phyloP scores from a whole-genome alignment of 2,888 invertebrate genomes.

The Busseola fusca region DNA sequence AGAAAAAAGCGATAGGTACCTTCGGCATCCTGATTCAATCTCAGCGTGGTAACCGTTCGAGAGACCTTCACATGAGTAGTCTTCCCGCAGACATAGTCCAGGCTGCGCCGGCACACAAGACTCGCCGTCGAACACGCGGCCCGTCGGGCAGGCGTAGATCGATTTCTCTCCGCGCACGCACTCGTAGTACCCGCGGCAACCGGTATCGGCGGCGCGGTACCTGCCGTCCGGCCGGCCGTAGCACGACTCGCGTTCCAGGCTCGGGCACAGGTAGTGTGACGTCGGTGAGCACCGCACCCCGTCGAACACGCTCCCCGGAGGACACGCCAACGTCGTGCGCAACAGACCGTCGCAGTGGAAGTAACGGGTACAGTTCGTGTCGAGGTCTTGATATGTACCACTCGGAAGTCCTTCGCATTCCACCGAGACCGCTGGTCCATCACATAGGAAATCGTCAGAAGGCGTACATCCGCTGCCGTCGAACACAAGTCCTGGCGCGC shows the following conservation, averaged over 20 bases:
- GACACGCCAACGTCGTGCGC: constrained; percentile 81
- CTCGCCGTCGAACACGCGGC: constrained; percentile 88
- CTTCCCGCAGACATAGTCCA: constrained; percentile 77
- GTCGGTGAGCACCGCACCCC: constrained; percentile 81
- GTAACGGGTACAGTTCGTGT: constrained; percentile 87
- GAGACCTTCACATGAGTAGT: constrained; percentile 85
- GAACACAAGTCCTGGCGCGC: constrained; percentile 83
- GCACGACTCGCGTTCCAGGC: constrained; percentile 86
- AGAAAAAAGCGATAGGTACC: constrained; percentile 64
- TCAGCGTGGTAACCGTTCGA: constrained; percentile 89
- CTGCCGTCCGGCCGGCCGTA: constrained; percentile 87
- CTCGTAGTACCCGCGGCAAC: constrained; percentile 90
- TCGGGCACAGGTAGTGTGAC: constrained; percentile 82
- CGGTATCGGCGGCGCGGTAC: constrained; percentile 84
- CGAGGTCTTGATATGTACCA: constrained; percentile 88
- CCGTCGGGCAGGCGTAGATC: constrained; percentile 88
- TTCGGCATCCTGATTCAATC: constrained; percentile 86
- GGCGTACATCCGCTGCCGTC: constrained; percentile 85
- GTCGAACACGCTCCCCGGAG: constrained; percentile 80
- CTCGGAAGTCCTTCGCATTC: constrained; percentile 86
- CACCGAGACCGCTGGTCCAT: constrained; percentile 79
- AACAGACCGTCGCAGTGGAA: constrained; percentile 84
- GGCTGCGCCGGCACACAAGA: constrained; percentile 81
- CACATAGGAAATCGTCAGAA: constrained; percentile 80
- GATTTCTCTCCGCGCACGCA: constrained; percentile 88